A percentile compares a stretch with the other conserved stretches of the same genome.
Conservation (phyloP, 2,888 invertebrate species). For the Caenorhabditis afra region DNA sequence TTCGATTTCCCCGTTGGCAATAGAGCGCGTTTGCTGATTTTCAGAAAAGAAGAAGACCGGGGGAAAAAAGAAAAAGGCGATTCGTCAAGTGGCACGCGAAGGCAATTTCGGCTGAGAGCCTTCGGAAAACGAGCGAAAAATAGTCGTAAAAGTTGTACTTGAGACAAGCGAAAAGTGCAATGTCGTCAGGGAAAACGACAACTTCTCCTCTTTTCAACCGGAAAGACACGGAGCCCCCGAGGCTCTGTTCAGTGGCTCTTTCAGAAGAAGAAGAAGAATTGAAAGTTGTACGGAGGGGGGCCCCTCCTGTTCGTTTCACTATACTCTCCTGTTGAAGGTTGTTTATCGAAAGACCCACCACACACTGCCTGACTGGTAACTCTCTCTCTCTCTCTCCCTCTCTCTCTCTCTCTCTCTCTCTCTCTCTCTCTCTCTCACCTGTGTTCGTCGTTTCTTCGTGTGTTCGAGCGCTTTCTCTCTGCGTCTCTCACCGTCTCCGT, state of each 20-base stretch:
- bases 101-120: slow-evolving; percentile 21
- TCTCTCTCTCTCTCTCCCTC: slow-evolving; percentile 27
- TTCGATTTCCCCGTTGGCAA: neutral
- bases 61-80: neutral
- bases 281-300: too few species aligned
- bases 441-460: too few species aligned
- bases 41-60: too few species aligned
- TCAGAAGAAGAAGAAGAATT: neutral
- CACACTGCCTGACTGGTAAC: slow-evolving; percentile 40
- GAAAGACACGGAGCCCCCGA: too few species aligned
- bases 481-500: too few species aligned
- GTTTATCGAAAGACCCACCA: slow-evolving; percentile 28
- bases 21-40: too few species aligned
- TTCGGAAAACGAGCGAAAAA: neutral
- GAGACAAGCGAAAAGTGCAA: slow-evolving; percentile 27
- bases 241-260: too few species aligned
- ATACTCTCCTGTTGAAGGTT: slow-evolving; percentile 1
- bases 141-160: slow-evolving; percentile 51
- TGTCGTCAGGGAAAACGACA: slow-evolving; percentile 31
- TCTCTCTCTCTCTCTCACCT: slow-evolving; percentile 3
- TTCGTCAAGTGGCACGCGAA: slow-evolving; percentile 17
- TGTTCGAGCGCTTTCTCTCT: too few species aligned
- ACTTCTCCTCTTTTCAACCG: slow-evolving; percentile 17
- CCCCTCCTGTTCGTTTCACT: neutral
- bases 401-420: slow-evolving; percentile 26